Percentiles rank a stretch among this genome's conserved stretches.
Conservation (phyloP, 2,888 invertebrate species). For the Margaritifera margaritifera region DNA sequence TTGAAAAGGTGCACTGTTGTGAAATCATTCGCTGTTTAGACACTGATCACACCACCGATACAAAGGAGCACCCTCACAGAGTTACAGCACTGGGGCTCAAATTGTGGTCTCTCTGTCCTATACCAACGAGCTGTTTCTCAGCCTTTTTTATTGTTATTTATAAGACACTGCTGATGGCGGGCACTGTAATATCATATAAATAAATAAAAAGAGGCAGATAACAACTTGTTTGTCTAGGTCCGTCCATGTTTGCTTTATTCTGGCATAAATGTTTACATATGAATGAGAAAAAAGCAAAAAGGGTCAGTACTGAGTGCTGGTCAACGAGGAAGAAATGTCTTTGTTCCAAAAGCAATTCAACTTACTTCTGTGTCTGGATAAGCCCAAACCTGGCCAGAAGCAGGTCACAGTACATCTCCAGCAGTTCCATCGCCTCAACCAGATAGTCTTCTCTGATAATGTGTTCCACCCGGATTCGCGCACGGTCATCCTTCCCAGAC, state of each 20-base stretch:
- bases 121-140: too few species aligned
- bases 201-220: too few species aligned
- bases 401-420: conserved; percentile 99
- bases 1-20: too few species aligned
- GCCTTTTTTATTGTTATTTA: too few species aligned
- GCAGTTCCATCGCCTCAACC: conserved; percentile 98
- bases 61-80: too few species aligned
- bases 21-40: too few species aligned
- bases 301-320: too few species aligned
- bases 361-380: conserved; percentile 77
- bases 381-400: conserved; percentile 96
- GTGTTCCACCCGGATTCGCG: conserved; percentile 97
- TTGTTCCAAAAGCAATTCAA: conserved; percentile 1
- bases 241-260: not conserved
- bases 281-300: not conserved
- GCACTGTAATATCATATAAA: too few species aligned
- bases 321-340: conserved; percentile 1
- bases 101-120: too few species aligned
- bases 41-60: too few species aligned
- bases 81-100: too few species aligned
- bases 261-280: not conserved
- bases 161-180: too few species aligned
- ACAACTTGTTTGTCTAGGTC: not conserved
- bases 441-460: conserved; percentile 99
- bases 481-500: conserved; percentile 77